Evolutionary conservation across 2,113 vertebrate genomes (phyloP).

Genomic region (Acanthisitta chloris): DNA sequence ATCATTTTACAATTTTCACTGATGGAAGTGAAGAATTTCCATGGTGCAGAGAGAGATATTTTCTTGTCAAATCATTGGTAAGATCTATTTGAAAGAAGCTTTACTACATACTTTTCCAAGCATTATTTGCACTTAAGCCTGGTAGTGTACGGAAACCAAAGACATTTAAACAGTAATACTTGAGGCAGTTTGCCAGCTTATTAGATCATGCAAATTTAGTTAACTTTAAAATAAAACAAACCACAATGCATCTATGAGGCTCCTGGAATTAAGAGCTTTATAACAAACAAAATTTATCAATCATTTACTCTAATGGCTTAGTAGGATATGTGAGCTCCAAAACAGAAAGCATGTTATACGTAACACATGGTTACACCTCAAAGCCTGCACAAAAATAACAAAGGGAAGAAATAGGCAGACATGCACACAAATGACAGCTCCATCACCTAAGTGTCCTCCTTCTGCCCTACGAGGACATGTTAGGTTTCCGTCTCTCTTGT

Average conservation of each 20-base stretch:
- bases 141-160: neutral
- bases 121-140: constrained; percentile 20
- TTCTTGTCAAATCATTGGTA: constrained; percentile 14
- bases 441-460: neutral
- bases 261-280: neutral
- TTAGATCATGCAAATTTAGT: neutral
- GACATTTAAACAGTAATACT: neutral
- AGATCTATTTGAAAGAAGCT: neutral
- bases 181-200: neutral
- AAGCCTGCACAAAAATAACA: neutral
- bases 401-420: neutral
- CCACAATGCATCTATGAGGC: neutral
- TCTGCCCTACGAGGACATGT: rapidly evolving
- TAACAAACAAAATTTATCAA: neutral
- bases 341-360: neutral
- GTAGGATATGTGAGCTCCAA: neutral
- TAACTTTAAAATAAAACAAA: neutral
- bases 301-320: neutral
- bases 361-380: neutral
- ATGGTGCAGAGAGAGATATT: neutral
- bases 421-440: neutral
- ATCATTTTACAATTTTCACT: constrained; percentile 9
- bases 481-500: neutral
- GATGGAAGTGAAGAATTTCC: constrained; percentile 10
- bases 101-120: neutral